Evolutionary conservation across 2,113 vertebrate genomes (phyloP).

Genomic region (Pachyramphus minor): DNA sequence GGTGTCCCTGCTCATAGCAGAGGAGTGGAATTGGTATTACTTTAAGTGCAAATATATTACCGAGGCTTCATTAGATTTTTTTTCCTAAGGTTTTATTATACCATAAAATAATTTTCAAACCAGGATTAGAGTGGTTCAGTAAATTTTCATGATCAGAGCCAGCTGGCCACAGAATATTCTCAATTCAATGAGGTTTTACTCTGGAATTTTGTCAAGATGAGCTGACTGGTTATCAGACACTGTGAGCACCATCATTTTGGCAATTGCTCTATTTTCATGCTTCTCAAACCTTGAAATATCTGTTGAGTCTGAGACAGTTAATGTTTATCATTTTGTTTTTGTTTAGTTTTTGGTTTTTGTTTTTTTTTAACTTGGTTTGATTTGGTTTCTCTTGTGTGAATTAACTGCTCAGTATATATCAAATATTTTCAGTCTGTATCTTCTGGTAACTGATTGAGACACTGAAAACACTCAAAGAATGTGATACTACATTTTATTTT

Average conservation of each 20-base stretch:
- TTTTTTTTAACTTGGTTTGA: background rate
- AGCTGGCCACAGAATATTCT: background rate
- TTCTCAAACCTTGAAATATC: background rate
- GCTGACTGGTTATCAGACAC: background rate
- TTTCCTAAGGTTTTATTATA: background rate
- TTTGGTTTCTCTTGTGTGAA: background rate
- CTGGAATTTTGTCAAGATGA: background rate
- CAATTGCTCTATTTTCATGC: background rate
- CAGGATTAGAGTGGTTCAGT: background rate
- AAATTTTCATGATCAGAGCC: background rate
- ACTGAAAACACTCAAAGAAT: background rate
- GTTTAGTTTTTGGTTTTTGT: background rate
- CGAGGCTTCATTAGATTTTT: background rate
- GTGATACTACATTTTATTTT: background rate
- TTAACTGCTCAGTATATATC: background rate
- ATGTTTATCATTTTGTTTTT: background rate
- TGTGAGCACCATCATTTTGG: background rate
- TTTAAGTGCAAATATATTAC: background rate
- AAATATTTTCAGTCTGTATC: background rate
- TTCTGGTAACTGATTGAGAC: background rate
- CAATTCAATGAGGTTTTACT: background rate
- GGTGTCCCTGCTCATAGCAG: background rate
- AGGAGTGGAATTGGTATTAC: rapidly evolving
- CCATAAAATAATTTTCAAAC: background rate
- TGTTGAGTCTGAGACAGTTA: background rate